Evolutionary conservation across 2,797 vertebrate genomes (phyloP), one percentile per base, ranked within the genome.

Genomic region (Synanceia verrucosa): DNA sequence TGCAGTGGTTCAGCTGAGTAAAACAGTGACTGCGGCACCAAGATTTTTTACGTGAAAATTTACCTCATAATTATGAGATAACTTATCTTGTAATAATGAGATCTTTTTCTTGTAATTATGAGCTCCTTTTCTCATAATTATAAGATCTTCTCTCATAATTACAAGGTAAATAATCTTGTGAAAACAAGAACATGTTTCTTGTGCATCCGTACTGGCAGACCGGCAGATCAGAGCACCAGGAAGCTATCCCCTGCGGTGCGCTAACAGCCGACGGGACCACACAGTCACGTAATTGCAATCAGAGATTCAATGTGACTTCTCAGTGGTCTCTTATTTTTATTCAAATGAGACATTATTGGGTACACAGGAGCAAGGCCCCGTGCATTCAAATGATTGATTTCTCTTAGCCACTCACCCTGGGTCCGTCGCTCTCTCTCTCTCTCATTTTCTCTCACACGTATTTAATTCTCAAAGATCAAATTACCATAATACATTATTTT

Each of bases 271-370:
- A 46, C n/a, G 5, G 47, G 71, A 66, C 74, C 79, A 65, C 70
- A 59, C 43, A 72, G 82, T 83, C 86, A 89, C 63, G 70, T 78
- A 89, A 85, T 67, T 81, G 88, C 71, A 37, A 39, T 66, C 57
- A 73, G 72, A 84, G 83, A 89, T 88, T 86, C 83, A 90, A 90
- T 86, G 87, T 69, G 73, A 74, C 71, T 57, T 79, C 74, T 80
- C 72, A 71, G 83, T 61, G 79, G 69, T 66, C 66, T 68, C 66
- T 67, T 80, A 85, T 89, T 92, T 87, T 86, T 81, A 93, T 92
- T 91, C 66, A 88, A 92, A 91, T 92, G 60, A 87, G 82, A 65
- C 13, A 24, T 81, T 86, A 87, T 79, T 88, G 82, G 85, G 85
- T 84, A 73, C 71, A 76, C 7, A 21, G 67, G 78, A 83, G 69